Percentiles rank a stretch among this genome's conserved stretches.
These are phyloP conservation scores for Lymantria monacha DNA, from an alignment of 2,888 invertebrate genomes.

Conservation along the genomic window DNA sequence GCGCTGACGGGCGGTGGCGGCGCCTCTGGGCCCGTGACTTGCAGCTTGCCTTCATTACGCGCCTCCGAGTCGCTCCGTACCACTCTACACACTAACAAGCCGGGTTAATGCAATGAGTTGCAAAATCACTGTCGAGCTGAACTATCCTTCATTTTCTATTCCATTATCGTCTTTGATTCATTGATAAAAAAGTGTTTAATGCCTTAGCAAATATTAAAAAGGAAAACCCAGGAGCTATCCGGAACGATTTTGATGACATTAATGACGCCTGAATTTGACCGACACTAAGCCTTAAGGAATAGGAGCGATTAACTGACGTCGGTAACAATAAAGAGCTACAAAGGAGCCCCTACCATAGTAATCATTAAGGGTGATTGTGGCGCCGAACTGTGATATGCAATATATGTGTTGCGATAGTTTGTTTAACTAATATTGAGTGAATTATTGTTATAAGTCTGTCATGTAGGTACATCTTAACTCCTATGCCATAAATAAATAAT, in stretches of 20 bases:
- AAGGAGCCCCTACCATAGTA: slow-evolving; percentile 51
- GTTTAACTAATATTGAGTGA: slow-evolving; percentile 39
- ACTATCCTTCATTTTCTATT: slow-evolving; percentile 21
- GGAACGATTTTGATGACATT: slow-evolving; percentile 71
- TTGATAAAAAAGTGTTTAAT: slow-evolving; percentile 38
- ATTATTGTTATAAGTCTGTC: slow-evolving; percentile 21
- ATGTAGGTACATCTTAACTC: no score
- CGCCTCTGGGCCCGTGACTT: slow-evolving; percentile 73
- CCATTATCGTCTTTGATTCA: slow-evolving; percentile 40
- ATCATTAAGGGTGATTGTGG: slow-evolving; percentile 62
- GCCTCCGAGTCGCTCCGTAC: slow-evolving; percentile 45
- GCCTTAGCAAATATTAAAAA: slow-evolving; percentile 19
- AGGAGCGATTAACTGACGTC: slow-evolving; percentile 50
- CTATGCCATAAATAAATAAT: no score
- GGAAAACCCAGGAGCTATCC: slow-evolving; percentile 65
- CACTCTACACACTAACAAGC: slow-evolving; percentile 71
- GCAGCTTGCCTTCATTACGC: slow-evolving; percentile 75
- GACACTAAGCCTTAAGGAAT: slow-evolving; percentile 56
- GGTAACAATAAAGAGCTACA: slow-evolving; percentile 64
- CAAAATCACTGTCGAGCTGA: slow-evolving; percentile 56
- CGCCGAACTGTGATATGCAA: slow-evolving; percentile 47
- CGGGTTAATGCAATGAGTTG: slow-evolving; percentile 80
- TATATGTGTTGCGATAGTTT: slow-evolving; percentile 41
- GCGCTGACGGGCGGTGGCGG: slow-evolving; percentile 62
- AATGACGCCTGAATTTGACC: slow-evolving; percentile 66